These are phyloP conservation scores for Rattus rattus DNA, from an alignment of 2,113 vertebrate genomes.

Conservation along the genomic window DNA sequence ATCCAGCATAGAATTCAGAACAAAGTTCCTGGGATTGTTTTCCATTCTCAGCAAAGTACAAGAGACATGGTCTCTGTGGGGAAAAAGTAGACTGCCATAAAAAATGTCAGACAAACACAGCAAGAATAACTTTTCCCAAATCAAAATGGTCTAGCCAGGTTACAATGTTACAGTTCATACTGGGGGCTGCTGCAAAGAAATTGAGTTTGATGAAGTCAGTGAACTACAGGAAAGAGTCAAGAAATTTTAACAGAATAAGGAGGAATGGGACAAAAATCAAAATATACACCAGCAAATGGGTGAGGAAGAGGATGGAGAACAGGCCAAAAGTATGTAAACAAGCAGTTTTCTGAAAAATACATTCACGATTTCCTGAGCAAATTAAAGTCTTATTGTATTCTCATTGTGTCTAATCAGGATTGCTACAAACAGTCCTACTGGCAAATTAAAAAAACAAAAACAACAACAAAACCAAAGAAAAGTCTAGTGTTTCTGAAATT, in stretches of 20 bases:
- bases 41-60: neutral
- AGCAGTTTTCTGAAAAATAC: constrained; percentile 10
- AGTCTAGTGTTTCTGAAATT: neutral
- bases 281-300: neutral
- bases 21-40: neutral
- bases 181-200: neutral
- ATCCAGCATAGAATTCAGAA: constrained; percentile 4
- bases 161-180: neutral
- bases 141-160: neutral
- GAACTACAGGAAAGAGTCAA: neutral
- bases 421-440: neutral
- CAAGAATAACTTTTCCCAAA: neutral
- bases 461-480: neutral
- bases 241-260: neutral
- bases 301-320: neutral
- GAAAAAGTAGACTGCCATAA: constrained; percentile 2
- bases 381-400: neutral
- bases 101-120: neutral
- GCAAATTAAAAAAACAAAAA: neutral
- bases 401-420: neutral
- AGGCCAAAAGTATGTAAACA: neutral
- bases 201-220: neutral
- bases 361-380: neutral
- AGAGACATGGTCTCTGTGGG: neutral
- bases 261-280: constrained; percentile 20